Base-by-base conservation (phyloP, 2,797 vertebrate genomes). In the Cercopithecus mitis region DNA sequence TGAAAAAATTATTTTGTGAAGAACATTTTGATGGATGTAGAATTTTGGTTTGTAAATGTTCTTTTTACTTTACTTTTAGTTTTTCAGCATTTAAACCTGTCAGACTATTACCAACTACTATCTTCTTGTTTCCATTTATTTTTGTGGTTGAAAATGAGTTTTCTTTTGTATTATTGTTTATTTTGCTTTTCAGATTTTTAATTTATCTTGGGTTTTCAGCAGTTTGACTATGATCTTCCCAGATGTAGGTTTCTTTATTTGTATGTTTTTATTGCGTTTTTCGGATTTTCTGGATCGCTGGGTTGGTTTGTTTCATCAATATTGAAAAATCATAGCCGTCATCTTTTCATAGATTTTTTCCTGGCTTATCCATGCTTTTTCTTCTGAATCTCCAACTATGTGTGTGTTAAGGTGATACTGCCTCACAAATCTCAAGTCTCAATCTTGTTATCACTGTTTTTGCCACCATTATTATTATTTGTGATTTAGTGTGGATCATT, bases 391-490 rank as follows among this genome's bases (percentile, higher is more conserved):
- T 47, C 41, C 55, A 22, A 4, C 1, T 7, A 3, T 3, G 1
- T 20, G 0, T 4, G 0, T 5, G 22, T 25, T 33, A 15, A 2
- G 13, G 33, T 4, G n/a, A 13, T 25, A 7, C 8, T 4, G 0
- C 15, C 5, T 27, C 27, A 55, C n/a, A 7, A 2, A 27, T 12
- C 3, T 3, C 73, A 30, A 4, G 30, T 15, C 19, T 11, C 39
- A 1, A 0, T 22, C 70, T 39, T 33, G 41, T 14, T 20, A 3
- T 30, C 27, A 8, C 11, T 27, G 33, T 45, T 50, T 57, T 58
- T 20, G 19, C 24, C 57, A 70, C 52, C 27, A 14, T 27, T 61
- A 24, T 30, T 22, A 22, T 11, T 13, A 36, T 36, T 5, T 30
- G 67, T 24, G 52, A 52, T 95, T 52, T 39, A 30, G 14, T 52